Evolutionary conservation across 92 coral and sea anemone genomes (phyloP).

Genomic region (Phenganax stokvisi): DNA sequence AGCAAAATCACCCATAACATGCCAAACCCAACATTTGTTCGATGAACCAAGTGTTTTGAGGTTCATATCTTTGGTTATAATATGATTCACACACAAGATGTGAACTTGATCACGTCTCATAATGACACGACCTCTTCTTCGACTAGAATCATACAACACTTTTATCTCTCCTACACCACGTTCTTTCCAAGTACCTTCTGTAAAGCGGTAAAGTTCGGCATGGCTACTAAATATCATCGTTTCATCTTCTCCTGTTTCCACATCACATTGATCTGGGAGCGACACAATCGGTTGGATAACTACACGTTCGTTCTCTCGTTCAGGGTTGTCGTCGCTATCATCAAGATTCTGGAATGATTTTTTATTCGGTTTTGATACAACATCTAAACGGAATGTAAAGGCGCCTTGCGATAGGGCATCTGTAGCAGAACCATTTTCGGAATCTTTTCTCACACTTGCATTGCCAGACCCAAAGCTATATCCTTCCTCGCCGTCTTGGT

Average conservation of each 20-base stretch:
- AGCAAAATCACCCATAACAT: constrained; percentile 71
- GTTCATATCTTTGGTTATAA: constrained; percentile 71
- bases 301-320: constrained; percentile 66
- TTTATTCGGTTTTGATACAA: neutral
- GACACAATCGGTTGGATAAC: constrained; percentile 84
- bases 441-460: neutral
- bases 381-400: constrained; percentile 22
- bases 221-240: constrained; percentile 61
- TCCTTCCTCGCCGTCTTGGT: neutral
- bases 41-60: constrained; percentile 58
- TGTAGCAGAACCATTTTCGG: neutral
- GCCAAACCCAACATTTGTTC: constrained; percentile 75
- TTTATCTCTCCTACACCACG: constrained; percentile 80
- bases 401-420: neutral
- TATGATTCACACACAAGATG: constrained; percentile 86
- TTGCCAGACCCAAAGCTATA: neutral
- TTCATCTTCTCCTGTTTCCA: constrained; percentile 72
- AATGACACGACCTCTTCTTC: constrained; percentile 55
- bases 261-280: constrained; percentile 65
- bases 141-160: constrained; percentile 50
- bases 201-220: constrained; percentile 78
- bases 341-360: neutral
- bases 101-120: constrained; percentile 95
- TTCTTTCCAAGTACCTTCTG: constrained; percentile 70
- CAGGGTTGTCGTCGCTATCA: constrained; percentile 44